Percentiles rank a stretch among this genome's conserved stretches.
These are phyloP conservation scores for Coelopa frigida DNA, from an alignment of 1,140 invertebrate genomes.

Conservation along the genomic window DNA sequence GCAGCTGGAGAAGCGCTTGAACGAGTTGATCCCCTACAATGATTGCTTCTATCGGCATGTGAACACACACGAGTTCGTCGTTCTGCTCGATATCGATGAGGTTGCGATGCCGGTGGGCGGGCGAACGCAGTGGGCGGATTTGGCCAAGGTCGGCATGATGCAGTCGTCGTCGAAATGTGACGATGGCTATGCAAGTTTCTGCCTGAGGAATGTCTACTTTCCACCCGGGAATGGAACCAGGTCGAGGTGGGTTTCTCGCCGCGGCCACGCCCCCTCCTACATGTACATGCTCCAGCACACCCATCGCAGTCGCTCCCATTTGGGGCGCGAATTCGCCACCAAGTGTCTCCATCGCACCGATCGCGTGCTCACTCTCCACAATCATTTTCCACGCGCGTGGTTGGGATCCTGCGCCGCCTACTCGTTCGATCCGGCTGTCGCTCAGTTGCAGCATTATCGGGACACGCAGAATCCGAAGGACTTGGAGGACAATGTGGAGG, in stretches of 20 bases:
- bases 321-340: slow-evolving; percentile 18
- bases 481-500: slow-evolving; percentile 25
- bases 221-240: background rate
- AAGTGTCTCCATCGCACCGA: slow-evolving; percentile 32
- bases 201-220: slow-evolving; percentile 29
- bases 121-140: slow-evolving; percentile 46
- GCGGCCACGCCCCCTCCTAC: slow-evolving; percentile 20
- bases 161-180: slow-evolving; percentile 9
- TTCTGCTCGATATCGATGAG: slow-evolving; percentile 69
- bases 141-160: slow-evolving; percentile 14
- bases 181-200: slow-evolving; percentile 16
- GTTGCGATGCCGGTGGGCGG: slow-evolving; percentile 55
- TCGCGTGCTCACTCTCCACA: slow-evolving; percentile 23
- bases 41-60: slow-evolving; percentile 74
- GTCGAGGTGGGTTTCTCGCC: too few species aligned
- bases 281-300: slow-evolving; percentile 40
- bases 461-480: slow-evolving; percentile 26
- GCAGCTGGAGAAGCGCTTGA: slow-evolving; percentile 52
- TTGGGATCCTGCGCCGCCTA: slow-evolving; percentile 21
- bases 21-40: slow-evolving; percentile 77
- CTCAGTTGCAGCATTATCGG: slow-evolving; percentile 31
- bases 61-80: slow-evolving; percentile 69
- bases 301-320: slow-evolving; percentile 23
- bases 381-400: slow-evolving; percentile 24
- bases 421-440: slow-evolving; percentile 24